Conservation (phyloP, 2,113 vertebrate species). For the Pardalotus punctatus region DNA sequence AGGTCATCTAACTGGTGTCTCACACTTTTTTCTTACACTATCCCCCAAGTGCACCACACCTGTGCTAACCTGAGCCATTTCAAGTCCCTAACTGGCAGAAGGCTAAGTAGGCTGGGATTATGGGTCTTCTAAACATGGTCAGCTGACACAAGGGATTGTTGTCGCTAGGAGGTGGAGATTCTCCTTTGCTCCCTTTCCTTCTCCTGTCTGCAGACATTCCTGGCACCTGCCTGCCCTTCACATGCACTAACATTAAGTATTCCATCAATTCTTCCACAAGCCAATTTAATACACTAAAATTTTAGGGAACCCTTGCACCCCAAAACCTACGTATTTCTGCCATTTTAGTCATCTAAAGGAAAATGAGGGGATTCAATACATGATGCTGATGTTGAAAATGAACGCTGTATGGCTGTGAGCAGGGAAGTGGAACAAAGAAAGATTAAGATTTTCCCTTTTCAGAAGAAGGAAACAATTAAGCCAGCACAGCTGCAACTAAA, state of each 20-base stretch:
- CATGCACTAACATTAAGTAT: not conserved
- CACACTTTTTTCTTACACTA: not conserved
- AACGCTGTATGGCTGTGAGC: not conserved
- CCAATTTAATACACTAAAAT: not conserved
- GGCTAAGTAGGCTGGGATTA: not conserved
- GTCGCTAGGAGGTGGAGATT: not conserved
- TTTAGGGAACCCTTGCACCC: not conserved
- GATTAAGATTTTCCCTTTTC: not conserved
- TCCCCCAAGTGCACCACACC: not conserved
- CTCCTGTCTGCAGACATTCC: not conserved
- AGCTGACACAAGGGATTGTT: not conserved
- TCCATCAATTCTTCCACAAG: not conserved
- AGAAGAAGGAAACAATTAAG: not conserved
- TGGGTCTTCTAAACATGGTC: not conserved
- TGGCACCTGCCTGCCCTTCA: not conserved
- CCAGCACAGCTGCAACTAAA: not conserved
- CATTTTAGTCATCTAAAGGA: not conserved
- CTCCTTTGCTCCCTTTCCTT: not conserved
- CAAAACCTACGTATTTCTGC: not conserved
- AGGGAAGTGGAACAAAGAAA: not conserved
- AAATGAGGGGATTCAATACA: not conserved
- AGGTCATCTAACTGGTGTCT: not conserved
- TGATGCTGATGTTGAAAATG: not conserved
- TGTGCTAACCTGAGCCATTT: not conserved
- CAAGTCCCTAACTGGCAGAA: not conserved